Conservation (phyloP, 1,140 invertebrate genomes). For the Drosophila mojavensis region DNA sequence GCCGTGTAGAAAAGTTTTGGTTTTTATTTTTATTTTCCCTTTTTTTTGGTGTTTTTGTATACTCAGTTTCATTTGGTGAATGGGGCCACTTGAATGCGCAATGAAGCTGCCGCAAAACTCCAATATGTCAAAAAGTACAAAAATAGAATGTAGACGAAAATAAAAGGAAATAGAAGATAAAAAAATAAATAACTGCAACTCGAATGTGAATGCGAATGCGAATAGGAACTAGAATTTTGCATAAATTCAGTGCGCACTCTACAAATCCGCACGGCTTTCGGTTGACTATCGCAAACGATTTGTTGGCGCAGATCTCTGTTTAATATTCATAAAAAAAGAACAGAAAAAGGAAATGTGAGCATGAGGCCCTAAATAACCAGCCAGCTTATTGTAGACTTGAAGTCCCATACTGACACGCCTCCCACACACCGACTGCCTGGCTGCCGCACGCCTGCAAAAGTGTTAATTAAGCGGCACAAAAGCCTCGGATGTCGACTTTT, state of each 20-base stretch:
- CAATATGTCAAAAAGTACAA: slow-evolving; percentile 9
- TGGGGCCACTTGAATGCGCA: slow-evolving; percentile 77
- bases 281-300: slow-evolving; percentile 52
- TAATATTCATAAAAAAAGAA: slow-evolving; percentile 55
- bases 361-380: slow-evolving; percentile 19
- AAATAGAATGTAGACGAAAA: slow-evolving; percentile 18
- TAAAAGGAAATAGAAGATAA: neutral
- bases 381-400: slow-evolving; percentile 62
- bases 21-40: slow-evolving; percentile 37
- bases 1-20: slow-evolving; percentile 60
- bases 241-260: slow-evolving; percentile 56
- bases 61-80: slow-evolving; percentile 70
- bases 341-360: slow-evolving; percentile 38
- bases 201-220: neutral
- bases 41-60: neutral
- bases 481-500: slow-evolving; percentile 46
- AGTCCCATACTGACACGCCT: slow-evolving; percentile 11
- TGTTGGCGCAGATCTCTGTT: slow-evolving; percentile 51
- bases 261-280: slow-evolving; percentile 43
- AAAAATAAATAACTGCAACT: slow-evolving; percentile 24
- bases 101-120: slow-evolving; percentile 53
- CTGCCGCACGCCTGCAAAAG: slow-evolving; percentile 37
- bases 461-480: slow-evolving; percentile 71
- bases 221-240: slow-evolving; percentile 36
- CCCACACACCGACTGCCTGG: neutral